Evolutionary conservation across 2,888 invertebrate species (phyloP).

Genomic region (Polydrusus pterygomalis): DNA sequence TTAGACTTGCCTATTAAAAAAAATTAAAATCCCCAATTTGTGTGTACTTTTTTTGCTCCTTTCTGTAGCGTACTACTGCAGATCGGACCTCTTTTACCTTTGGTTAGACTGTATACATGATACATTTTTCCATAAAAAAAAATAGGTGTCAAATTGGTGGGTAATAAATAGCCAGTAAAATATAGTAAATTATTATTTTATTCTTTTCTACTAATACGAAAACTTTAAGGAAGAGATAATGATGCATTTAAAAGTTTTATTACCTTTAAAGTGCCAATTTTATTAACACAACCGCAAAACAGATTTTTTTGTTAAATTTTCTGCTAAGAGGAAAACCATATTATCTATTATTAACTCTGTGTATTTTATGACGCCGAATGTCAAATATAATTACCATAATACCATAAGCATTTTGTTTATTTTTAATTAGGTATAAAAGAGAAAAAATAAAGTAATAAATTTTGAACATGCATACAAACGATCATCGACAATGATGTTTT

Average conservation of each 20-base stretch:
- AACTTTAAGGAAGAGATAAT: background rate
- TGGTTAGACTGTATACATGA: too few species aligned
- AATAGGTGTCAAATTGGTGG: too few species aligned
- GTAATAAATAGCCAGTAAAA: background rate
- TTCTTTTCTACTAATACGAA: too few species aligned
- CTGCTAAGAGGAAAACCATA: background rate
- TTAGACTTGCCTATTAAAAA: too few species aligned
- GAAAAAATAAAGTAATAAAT: background rate
- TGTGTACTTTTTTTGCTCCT: too few species aligned
- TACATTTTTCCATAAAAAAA: too few species aligned
- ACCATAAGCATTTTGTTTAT: background rate
- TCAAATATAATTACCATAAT: conserved; percentile 2
- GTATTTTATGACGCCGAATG: background rate
- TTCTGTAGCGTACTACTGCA: too few species aligned
- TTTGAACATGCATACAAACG: background rate
- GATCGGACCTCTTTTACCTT: too few species aligned
- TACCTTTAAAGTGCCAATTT: background rate
- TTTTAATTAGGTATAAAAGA: background rate
- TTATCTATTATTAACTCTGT: background rate
- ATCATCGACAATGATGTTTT: too few species aligned
- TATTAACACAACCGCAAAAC: background rate
- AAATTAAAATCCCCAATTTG: too few species aligned
- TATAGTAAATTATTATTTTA: too few species aligned
- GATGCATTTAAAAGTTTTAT: background rate
- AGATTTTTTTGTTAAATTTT: background rate